Evolutionary conservation across 1,140 invertebrate species (phyloP), one percentile per base, ranked within the genome.

Genomic region (Drosophila kepulauana): DNA sequence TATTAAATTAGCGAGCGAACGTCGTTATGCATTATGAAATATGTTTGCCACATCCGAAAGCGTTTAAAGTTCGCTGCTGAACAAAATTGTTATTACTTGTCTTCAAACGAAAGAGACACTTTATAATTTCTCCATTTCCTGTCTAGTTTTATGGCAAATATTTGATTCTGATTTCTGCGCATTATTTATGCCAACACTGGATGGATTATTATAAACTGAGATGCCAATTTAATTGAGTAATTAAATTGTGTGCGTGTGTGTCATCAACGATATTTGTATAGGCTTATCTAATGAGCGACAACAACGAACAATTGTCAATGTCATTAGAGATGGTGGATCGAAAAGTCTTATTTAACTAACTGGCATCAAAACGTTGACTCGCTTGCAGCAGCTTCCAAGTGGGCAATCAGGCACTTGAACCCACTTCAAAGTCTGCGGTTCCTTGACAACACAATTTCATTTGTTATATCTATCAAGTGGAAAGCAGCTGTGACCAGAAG

Each of bases 371-470:
- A 48, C 1, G 16, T 52, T 52, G 49, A 30, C 11, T 41, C 38
- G 38, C 8, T 1, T 41, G 38, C 8, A 1, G 3, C 38, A 41
- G 11, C 11, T 13, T 38, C 11, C 11, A 13, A 43, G 41, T 13
- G 41, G 41, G 41, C 41, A 43, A 5, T 28, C 5, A 28, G 20
- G 11, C 11, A 33, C 48, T 43, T 52, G 35, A 52, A 64, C 62
- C 62, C 62, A 64, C 49, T 64, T 54, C 62, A 64, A 64, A 54
- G 62, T 54, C 62, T 64, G 62, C 62, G 62, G 62, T 43, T 64
- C 16, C 49, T 49, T 49, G 49, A 64, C 48, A 64, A 64, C 49
- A 54, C 62, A 64, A 64, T 64, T 64, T 49, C 33, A 64, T 52
- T 64, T 64, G 48, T 64, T 52, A 46, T 41, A 20, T 41, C 54